These are phyloP conservation scores for Macroteleia sp. DNA, from an alignment of 2,888 invertebrate species.

Conservation along the genomic window DNA sequence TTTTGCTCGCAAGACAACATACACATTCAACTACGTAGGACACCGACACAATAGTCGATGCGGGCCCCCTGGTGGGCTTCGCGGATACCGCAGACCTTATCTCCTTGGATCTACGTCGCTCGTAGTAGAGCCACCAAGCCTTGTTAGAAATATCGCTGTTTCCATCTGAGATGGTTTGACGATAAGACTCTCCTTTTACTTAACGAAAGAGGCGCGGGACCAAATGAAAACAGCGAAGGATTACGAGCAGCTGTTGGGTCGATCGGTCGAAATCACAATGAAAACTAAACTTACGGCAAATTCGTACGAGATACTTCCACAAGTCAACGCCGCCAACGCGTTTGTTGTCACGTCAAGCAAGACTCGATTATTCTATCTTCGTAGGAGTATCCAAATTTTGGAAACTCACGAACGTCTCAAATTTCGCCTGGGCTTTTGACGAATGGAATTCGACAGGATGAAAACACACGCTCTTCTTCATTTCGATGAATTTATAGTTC, in stretches of 20 bases:
- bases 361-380: conserved; percentile 42
- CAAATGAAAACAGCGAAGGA: conserved; percentile 69
- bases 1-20: no score
- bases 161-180: conserved; percentile 80
- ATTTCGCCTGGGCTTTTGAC: neutral
- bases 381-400: conserved; percentile 22
- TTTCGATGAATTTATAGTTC: neutral
- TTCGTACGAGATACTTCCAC: conserved; percentile 72
- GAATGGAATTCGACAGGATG: neutral
- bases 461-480: conserved; percentile 10
- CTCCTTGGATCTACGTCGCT: conserved; percentile 76
- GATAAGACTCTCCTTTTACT: conserved; percentile 76
- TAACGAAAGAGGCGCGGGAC: conserved; percentile 55
- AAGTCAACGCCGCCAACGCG: conserved; percentile 69
- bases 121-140: conserved; percentile 76
- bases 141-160: conserved; percentile 81
- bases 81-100: conserved; percentile 82
- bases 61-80: conserved; percentile 80
- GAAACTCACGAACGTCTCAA: conserved; percentile 3
- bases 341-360: conserved; percentile 68
- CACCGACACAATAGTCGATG: conserved; percentile 70
- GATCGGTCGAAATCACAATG: conserved; percentile 72
- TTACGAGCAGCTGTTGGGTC: conserved; percentile 80
- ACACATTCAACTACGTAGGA: conserved; percentile 63
- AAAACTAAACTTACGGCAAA: conserved; percentile 74